phyloP scores from a whole-genome alignment of 2,888 invertebrate species.

The Nemurella pictetii region DNA sequence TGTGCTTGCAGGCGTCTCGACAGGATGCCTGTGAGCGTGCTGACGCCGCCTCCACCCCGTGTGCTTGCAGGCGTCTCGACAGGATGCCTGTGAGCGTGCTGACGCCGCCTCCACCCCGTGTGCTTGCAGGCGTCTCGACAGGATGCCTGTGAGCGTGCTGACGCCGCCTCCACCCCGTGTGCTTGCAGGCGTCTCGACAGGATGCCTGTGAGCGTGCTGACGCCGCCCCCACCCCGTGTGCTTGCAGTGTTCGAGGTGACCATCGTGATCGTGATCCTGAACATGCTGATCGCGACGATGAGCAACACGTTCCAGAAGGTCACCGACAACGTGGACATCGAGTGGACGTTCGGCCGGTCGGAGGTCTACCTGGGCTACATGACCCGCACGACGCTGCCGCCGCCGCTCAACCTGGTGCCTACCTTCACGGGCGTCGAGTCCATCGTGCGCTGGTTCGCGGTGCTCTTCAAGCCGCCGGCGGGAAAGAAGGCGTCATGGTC shows the following conservation, averaged over 20 bases:
- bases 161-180: too few relatives aligned
- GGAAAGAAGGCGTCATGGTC: slow-evolving; percentile 56
- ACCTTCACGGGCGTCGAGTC: slow-evolving; percentile 45
- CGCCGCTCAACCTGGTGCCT: slow-evolving; percentile 72
- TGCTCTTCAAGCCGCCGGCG: slow-evolving; percentile 49
- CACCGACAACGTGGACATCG: slow-evolving; percentile 67
- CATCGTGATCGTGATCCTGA: slow-evolving; percentile 71
- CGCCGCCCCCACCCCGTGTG: neutral
- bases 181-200: too few relatives aligned
- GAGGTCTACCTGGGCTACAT: slow-evolving; percentile 74
- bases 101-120: too few relatives aligned
- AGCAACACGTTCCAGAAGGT: slow-evolving; percentile 74
- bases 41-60: too few relatives aligned
- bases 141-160: too few relatives aligned
- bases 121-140: too few relatives aligned
- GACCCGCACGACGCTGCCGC: slow-evolving; percentile 68
- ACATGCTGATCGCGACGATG: slow-evolving; percentile 82
- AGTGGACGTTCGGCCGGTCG: slow-evolving; percentile 77
- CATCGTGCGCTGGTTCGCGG: slow-evolving; percentile 56
- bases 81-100: too few relatives aligned
- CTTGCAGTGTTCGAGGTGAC: slow-evolving; percentile 65
- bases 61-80: too few relatives aligned
- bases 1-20: too few relatives aligned
- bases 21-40: too few relatives aligned
- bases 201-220: too few relatives aligned